Evolutionary conservation across 2,888 invertebrate genomes (phyloP).

Genomic region (Epirrita christyi): DNA sequence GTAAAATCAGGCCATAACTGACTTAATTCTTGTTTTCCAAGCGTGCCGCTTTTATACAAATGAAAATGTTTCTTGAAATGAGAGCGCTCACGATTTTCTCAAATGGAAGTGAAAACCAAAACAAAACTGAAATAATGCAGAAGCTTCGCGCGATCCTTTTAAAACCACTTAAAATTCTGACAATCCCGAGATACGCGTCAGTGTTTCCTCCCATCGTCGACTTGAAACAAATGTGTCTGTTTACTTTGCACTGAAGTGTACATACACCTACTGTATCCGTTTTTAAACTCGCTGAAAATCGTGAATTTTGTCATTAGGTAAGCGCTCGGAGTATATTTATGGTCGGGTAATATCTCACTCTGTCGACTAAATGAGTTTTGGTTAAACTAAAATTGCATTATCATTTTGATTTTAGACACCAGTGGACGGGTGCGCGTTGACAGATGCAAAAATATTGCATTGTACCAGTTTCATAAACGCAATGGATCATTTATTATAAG

Average conservation of each 20-base stretch:
- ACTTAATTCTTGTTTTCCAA: slow-evolving; percentile 27
- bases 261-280: slow-evolving; percentile 20
- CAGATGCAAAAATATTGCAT: slow-evolving; percentile 67
- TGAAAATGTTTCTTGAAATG: slow-evolving; percentile 36
- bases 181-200: slow-evolving; percentile 42
- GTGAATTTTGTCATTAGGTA: slow-evolving; percentile 56
- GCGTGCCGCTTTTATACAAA: slow-evolving; percentile 27
- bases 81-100: slow-evolving; percentile 34
- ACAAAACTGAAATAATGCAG: slow-evolving; percentile 40
- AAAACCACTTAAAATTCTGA: slow-evolving; percentile 63
- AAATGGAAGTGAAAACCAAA: slow-evolving; percentile 39
- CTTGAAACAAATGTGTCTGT: slow-evolving; percentile 44
- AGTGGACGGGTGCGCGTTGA: slow-evolving; percentile 60
- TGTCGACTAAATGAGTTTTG: slow-evolving; percentile 76
- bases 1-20: slow-evolving; percentile 18
- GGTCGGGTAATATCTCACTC: slow-evolving; percentile 67
- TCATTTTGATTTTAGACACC: slow-evolving; percentile 76
- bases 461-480: slow-evolving; percentile 38
- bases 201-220: slow-evolving; percentile 39
- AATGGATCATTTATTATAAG: slow-evolving; percentile 31
- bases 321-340: slow-evolving; percentile 62
- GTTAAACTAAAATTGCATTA: slow-evolving; percentile 77
- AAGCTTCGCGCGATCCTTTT: slow-evolving; percentile 40
- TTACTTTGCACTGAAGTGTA: slow-evolving; percentile 37
- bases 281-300: slow-evolving; percentile 48